phyloP scores from a whole-genome alignment of 2,888 invertebrate species.

The Perdita meconis region DNA sequence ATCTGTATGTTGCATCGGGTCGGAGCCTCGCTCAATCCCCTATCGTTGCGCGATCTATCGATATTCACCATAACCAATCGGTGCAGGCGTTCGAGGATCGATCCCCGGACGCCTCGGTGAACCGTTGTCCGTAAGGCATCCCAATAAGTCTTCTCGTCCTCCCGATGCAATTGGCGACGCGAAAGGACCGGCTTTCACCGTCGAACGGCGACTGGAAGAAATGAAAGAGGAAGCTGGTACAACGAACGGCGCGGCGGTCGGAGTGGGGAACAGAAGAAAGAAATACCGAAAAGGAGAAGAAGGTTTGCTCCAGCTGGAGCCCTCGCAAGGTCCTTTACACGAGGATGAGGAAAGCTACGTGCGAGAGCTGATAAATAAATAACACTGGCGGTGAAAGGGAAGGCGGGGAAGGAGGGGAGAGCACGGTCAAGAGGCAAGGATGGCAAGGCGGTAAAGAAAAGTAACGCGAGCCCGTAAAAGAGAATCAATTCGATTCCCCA shows the following conservation, averaged over 20 bases:
- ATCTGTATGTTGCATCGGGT: neutral
- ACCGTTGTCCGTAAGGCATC: conserved; percentile 60
- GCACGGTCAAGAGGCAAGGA: conserved; percentile 75
- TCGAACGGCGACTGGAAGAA: conserved; percentile 15
- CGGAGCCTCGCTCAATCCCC: conserved; percentile 6
- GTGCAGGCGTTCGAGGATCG: conserved; percentile 48
- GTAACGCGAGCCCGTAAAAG: conserved; percentile 81
- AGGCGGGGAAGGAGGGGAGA: conserved; percentile 15
- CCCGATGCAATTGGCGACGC: conserved; percentile 47
- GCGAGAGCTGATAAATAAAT: conserved; percentile 76
- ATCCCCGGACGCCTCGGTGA: conserved; percentile 28
- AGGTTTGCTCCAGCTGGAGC: conserved; percentile 27
- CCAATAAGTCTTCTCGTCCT: conserved; percentile 54
- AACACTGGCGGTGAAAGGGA: conserved; percentile 47
- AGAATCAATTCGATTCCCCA: conserved; percentile 83
- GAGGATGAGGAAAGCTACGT: conserved; percentile 55
- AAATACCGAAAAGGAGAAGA: conserved; percentile 12
- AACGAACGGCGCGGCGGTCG: neutral
- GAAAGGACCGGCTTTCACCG: conserved; percentile 42
- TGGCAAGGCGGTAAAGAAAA: conserved; percentile 75
- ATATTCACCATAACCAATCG: conserved; percentile 31
- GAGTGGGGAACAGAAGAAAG: neutral
- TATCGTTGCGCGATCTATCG: conserved; percentile 7
- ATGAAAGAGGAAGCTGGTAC: conserved; percentile 16
- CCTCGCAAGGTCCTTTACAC: conserved; percentile 57